These are phyloP conservation scores for Oxytorus armatus DNA, from an alignment of 2,888 invertebrate genomes.

Conservation along the genomic window DNA sequence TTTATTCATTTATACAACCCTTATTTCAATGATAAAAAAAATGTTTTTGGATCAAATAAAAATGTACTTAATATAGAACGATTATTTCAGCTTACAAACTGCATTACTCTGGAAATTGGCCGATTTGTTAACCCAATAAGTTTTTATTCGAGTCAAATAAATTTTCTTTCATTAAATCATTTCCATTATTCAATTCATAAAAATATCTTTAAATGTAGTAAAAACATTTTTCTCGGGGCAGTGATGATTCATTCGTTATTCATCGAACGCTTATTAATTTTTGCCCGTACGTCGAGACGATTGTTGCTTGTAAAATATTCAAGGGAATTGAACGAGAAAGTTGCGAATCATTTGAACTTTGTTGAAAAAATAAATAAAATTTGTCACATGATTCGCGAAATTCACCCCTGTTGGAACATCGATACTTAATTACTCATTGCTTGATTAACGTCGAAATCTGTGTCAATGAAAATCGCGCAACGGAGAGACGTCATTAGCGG, in stretches of 20 bases:
- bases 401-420: constrained; percentile 47
- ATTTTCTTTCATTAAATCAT: too few species aligned
- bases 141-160: not conserved
- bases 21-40: too few species aligned
- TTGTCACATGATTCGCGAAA: constrained; percentile 24
- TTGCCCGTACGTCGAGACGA: constrained; percentile 5
- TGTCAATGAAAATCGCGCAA: not conserved
- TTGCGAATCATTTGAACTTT: constrained; percentile 16
- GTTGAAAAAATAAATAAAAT: constrained; percentile 31
- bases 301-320: constrained; percentile 37
- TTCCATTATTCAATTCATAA: too few species aligned
- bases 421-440: constrained; percentile 29
- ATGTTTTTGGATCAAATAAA: too few species aligned
- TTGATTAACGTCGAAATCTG: not conserved
- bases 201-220: too few species aligned
- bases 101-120: too few species aligned
- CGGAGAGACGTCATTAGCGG: not conserved
- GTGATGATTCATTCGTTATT: constrained; percentile 22
- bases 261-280: constrained; percentile 17
- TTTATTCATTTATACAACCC: too few species aligned
- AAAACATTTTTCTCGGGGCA: not conserved
- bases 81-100: too few species aligned
- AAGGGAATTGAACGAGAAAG: constrained; percentile 31
- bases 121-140: too few species aligned
- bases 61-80: too few species aligned